phyloP scores from a whole-genome alignment of 2,113 vertebrate species.

The Chroicocephalus ridibundus region DNA sequence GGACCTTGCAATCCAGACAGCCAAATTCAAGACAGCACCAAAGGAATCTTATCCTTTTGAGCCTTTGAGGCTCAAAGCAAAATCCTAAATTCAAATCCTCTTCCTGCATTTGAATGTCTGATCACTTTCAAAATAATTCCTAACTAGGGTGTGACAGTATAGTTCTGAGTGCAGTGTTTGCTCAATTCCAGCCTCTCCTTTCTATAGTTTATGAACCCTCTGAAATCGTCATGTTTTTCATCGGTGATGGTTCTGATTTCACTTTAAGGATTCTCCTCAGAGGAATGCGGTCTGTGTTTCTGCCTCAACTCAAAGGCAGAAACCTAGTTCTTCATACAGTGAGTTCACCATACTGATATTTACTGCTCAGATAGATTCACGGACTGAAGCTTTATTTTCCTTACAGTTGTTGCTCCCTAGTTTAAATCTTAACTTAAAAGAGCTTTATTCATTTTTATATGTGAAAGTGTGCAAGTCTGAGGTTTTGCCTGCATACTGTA shows the following conservation, averaged over 20 bases:
- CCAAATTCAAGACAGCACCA: not conserved
- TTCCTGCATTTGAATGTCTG: not conserved
- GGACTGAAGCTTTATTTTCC: not conserved
- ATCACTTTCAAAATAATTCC: not conserved
- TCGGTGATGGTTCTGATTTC: not conserved
- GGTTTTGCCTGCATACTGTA: not conserved
- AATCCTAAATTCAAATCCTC: not conserved
- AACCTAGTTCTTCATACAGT: not conserved
- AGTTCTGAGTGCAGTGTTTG: not conserved
- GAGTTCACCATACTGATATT: not conserved
- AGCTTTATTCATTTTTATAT: not conserved
- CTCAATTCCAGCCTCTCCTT: not conserved
- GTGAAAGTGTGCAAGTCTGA: not conserved
- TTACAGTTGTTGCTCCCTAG: not conserved
- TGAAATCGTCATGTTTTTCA: not conserved
- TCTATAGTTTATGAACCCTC: not conserved
- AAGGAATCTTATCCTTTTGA: not conserved
- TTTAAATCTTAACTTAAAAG: not conserved
- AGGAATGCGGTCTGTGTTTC: not conserved
- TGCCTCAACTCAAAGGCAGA: not conserved
- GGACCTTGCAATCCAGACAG: not conserved
- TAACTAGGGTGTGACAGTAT: not conserved
- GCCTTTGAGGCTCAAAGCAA: not conserved
- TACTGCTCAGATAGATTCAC: not conserved
- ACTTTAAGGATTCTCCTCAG: not conserved